Conservation (phyloP, 2,888 invertebrate genomes). For the Drosophila helvetica region DNA sequence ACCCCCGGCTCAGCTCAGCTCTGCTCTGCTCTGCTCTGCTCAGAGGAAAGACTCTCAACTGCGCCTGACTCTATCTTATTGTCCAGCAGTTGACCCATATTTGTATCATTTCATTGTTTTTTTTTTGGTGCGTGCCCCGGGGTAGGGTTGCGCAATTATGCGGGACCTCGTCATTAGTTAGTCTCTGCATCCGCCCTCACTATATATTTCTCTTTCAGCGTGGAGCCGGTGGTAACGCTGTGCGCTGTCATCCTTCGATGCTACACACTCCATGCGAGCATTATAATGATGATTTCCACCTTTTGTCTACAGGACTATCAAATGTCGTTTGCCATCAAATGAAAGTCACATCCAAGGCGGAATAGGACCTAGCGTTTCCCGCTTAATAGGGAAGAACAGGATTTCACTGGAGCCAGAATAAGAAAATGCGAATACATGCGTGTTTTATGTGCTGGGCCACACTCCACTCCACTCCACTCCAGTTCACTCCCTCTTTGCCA, state of each 20-base stretch:
- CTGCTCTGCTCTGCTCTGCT: not conserved
- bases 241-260: slow-evolving; percentile 18
- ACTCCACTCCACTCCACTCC: not conserved
- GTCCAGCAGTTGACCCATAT: slow-evolving; percentile 44
- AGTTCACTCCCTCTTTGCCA: slow-evolving; percentile 3
- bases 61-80: slow-evolving; percentile 6
- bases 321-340: slow-evolving; percentile 53
- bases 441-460: slow-evolving; percentile 11
- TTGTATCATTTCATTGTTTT: slow-evolving; percentile 11
- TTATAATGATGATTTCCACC: slow-evolving; percentile 59
- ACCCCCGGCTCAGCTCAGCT: slow-evolving; percentile 18
- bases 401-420: too few species aligned
- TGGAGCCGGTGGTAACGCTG: slow-evolving; percentile 19
- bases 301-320: slow-evolving; percentile 43
- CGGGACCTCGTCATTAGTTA: slow-evolving; percentile 38
- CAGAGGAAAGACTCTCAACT: slow-evolving; percentile 6
- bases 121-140: slow-evolving; percentile 8
- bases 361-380: slow-evolving; percentile 1
- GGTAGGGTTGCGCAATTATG: slow-evolving; percentile 35
- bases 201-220: not conserved
- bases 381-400: not conserved
- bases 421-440: too few species aligned
- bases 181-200: not conserved
- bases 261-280: slow-evolving; percentile 15
- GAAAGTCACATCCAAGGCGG: slow-evolving; percentile 16